Evolutionary conservation across 2,888 invertebrate species (phyloP).

Genomic region (Desoria tigrina): DNA sequence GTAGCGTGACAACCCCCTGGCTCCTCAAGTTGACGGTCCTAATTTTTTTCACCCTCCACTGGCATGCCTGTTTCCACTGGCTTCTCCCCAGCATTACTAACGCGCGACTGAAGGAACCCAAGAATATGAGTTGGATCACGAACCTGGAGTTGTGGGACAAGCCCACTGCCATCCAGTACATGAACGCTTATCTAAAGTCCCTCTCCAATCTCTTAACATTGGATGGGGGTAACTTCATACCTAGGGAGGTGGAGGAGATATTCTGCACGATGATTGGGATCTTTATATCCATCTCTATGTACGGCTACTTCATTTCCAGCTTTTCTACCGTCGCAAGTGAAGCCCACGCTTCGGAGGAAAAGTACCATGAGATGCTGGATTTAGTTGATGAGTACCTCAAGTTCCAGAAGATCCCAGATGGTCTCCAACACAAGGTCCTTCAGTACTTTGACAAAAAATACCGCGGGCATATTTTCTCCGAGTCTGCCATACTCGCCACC

Average conservation of each 20-base stretch:
- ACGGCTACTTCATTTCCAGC: constrained; percentile 30
- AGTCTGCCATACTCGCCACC: constrained; percentile 35
- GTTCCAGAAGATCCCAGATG: constrained; percentile 42
- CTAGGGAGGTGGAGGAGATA: constrained; percentile 36
- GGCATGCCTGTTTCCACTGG: too few relatives aligned
- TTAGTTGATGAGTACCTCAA: constrained; percentile 39
- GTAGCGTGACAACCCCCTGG: too few relatives aligned
- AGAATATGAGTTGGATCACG: too few relatives aligned
- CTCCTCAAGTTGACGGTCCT: too few relatives aligned
- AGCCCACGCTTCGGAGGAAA: constrained; percentile 10
- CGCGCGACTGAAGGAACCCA: too few relatives aligned
- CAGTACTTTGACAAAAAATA: constrained; percentile 39
- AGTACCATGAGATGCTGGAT: constrained; percentile 18
- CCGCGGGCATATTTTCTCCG: constrained; percentile 30
- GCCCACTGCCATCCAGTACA: too few relatives aligned
- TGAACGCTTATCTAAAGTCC: constrained; percentile 37
- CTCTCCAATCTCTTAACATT: constrained; percentile 31
- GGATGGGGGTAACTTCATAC: constrained; percentile 25
- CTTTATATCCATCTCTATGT: constrained; percentile 23
- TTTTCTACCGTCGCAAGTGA: constrained; percentile 30
- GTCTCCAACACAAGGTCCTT: constrained; percentile 34
- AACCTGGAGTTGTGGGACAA: too few relatives aligned
- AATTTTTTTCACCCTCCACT: too few relatives aligned
- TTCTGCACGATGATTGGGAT: constrained; percentile 30
- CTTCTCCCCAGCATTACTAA: too few relatives aligned